Percentiles rank a stretch among this genome's conserved stretches.
Conservation (phyloP, 2,888 invertebrate species). For the Chirona hameri region DNA sequence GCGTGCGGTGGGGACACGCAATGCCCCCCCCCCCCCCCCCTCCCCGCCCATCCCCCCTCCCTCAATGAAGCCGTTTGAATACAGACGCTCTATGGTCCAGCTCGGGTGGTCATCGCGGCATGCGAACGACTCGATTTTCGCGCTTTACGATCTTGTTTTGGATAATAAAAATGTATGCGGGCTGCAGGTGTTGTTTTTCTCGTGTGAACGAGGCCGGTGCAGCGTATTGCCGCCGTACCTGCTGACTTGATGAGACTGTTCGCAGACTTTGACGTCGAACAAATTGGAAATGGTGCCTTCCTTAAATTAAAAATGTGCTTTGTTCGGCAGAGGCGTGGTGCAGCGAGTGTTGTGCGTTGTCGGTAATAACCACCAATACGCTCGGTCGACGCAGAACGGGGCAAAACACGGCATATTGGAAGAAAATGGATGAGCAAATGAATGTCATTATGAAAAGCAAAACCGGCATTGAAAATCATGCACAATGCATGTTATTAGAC, state of each 20-base stretch:
- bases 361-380: no score
- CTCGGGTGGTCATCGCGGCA: neutral
- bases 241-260: neutral
- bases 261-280: neutral
- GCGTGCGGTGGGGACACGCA: no score
- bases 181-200: slow-evolving; percentile 12
- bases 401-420: no score
- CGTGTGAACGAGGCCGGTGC: neutral
- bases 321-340: no score
- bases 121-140: neutral
- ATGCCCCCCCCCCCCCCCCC: neutral
- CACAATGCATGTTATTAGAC: no score
- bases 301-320: neutral
- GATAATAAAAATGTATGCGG: neutral
- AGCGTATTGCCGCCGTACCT: neutral
- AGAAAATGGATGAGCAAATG: no score
- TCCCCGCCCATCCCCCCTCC: no score
- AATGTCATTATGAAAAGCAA: no score
- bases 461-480: no score
- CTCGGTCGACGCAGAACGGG: no score
- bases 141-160: slow-evolving; percentile 13
- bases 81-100: neutral
- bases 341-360: no score
- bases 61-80: neutral
- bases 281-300: neutral